Evolutionary conservation across 2,797 vertebrate genomes (phyloP), one percentile per base, ranked within the genome.

Genomic region (Thaleichthys pacificus): DNA sequence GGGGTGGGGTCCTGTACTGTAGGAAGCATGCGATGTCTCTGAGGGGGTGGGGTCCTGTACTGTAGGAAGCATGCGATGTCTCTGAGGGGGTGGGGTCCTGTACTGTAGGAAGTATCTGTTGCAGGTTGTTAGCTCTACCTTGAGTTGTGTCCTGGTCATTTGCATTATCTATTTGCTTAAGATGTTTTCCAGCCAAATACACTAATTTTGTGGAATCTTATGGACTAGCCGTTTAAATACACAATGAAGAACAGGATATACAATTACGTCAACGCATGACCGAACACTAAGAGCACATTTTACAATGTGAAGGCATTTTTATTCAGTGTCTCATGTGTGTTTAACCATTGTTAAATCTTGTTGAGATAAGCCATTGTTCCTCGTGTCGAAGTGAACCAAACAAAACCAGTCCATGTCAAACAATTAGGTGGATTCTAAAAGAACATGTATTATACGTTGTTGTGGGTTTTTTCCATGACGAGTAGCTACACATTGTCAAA

Each of bases 111-210:
- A 30, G 28, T 2, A 38, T 35, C 5, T 35, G 38, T 1, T 42
- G 38, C 7, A 14, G 38, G 17, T 54, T 17, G 15, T 1, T n/a
- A 54, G 15, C 51, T 54, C 14, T 56, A 68, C 8, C 51, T 35
- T n/a, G 17, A 68, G 17, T 30, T 21, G 7, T 5, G 3, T 56
- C 5, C 24, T 30, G 1, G 32, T 8, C 30, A 38, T 80, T 80
- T 74, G 71, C 74, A 80, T 74, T 66, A 74, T 71, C 58, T 26
- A 71, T 80, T 77, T 80, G 68, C 70, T 64, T 63, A 76, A 62
- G 62, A 42, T 72, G 70, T 70, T 61, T 38, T 22, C 47, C 70
- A 69, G 54, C 47, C 70, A 75, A 75, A 68, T 73, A 32, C 49
- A 70, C 72, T 68, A 63, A 68, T 49, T 76, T 60, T 56, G 69